phyloP scores from a whole-genome alignment of 2,888 invertebrate species.

The Pyrocoelia pectoralis region DNA sequence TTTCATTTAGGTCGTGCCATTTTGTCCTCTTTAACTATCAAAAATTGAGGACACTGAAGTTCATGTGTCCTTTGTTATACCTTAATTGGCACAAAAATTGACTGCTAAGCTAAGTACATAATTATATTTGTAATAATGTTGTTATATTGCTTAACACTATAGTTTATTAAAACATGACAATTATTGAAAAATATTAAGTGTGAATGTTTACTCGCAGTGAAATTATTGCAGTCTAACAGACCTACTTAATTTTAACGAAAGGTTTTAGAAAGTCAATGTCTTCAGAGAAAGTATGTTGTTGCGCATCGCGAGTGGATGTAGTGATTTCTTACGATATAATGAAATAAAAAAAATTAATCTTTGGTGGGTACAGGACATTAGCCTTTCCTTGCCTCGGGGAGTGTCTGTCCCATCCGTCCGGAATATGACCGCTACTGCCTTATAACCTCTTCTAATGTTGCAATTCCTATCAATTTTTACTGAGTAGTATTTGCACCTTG shows the following conservation, averaged over 20 bases:
- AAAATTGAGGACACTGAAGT: too few relatives aligned
- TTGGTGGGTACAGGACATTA: conserved; percentile 42
- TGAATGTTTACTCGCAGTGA: conserved; percentile 1
- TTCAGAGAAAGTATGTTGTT: conserved; percentile 25
- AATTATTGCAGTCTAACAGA: conserved; percentile 9
- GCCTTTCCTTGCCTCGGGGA: conserved; percentile 45
- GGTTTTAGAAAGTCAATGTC: conserved; percentile 34
- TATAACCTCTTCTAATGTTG: conserved; percentile 20
- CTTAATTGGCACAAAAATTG: too few relatives aligned
- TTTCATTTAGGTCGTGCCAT: too few relatives aligned
- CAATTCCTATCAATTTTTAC: background rate
- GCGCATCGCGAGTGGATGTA: background rate
- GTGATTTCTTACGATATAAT: background rate
- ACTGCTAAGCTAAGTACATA: too few relatives aligned
- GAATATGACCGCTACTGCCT: conserved; percentile 43
- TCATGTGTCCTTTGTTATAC: too few relatives aligned
- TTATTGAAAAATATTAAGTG: background rate
- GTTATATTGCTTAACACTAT: background rate
- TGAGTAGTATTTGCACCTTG: too few relatives aligned
- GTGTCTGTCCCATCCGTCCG: conserved; percentile 49
- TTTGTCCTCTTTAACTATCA: too few relatives aligned
- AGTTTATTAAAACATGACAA: background rate
- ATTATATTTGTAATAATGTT: too few relatives aligned
- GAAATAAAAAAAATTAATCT: background rate
- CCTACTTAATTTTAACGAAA: conserved; percentile 27